A percentile compares a stretch with the other conserved stretches of the same genome.
Evolutionary conservation across 2,797 vertebrate genomes (phyloP).

Genomic region (Novumbra hubbsi): DNA sequence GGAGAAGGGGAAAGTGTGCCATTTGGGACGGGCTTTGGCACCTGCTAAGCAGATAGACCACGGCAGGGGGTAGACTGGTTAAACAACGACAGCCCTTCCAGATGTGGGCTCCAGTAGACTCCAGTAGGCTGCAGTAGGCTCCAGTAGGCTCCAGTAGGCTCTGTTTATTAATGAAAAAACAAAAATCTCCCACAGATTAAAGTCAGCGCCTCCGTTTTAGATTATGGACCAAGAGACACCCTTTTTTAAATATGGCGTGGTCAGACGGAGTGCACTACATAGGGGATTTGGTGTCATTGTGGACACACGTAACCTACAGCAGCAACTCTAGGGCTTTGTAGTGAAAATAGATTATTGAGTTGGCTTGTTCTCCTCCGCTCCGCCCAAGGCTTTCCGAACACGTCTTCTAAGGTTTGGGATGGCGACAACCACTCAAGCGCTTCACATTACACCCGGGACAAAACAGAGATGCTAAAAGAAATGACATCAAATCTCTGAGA

Average conservation of each 20-base stretch:
- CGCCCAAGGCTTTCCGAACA: conserved; percentile 58
- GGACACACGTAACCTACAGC: background rate
- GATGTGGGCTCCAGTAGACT: conserved; percentile 31
- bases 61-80: conserved; percentile 63
- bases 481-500: conserved; percentile 25
- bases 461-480: conserved; percentile 69
- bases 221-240: conserved; percentile 44
- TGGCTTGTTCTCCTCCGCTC: conserved; percentile 50
- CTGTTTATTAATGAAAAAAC: conserved; percentile 47
- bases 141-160: conserved; percentile 34
- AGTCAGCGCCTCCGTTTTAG: conserved; percentile 43
- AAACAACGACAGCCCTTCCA: conserved; percentile 41
- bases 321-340: conserved; percentile 26
- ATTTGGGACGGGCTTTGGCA: conserved; percentile 44
- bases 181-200: too few relatives aligned
- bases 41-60: conserved; percentile 62
- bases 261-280: background rate
- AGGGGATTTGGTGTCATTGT: background rate
- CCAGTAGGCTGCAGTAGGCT: too few relatives aligned
- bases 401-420: conserved; percentile 74
- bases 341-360: conserved; percentile 73
- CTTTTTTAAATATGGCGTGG: background rate
- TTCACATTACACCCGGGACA: conserved; percentile 73
- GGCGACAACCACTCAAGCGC: conserved; percentile 71
- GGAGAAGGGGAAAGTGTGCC: background rate